Base-by-base conservation (phyloP, 2,113 vertebrate genomes). In the Laticauda colubrina region DNA sequence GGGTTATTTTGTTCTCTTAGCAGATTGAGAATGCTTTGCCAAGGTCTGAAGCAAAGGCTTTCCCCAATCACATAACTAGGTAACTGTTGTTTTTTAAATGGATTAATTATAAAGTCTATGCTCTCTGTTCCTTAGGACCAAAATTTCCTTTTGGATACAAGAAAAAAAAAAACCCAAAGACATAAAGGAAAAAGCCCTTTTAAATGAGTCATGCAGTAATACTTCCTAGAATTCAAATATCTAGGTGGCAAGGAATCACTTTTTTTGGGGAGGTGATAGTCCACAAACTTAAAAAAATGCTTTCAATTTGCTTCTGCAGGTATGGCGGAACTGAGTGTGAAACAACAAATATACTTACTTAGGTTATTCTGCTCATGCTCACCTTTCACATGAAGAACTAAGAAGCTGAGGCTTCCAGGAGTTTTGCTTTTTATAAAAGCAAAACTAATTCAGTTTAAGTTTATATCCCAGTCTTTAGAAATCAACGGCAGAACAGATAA, bases 351-450 rank as follows among this genome's bases (percentile, higher is more conserved):
- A 54, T 57, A 34, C 4, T 92, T 20, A 21, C 75, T 94, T 10
- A 3, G 54, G 26, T 43, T 3, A 2, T 34, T 85, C 57, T 69
- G 81, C 26, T 0, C 43, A 64, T 29, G 15, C 4, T 75, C 85
- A 24, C 10, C 51, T 11, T 55, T 43, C 5, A 34, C n/a, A 57
- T 39, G 56, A 29, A 86, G 59, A 53, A 54, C 93, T 92, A 43
- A 29, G 57, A 90, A 81, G 21, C 39, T 87, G 23, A 23, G 7
- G 18, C 69, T n/a, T 26, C 5, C 3, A 51, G 64, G 3, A 85
- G 3, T 93, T 61, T 91, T 92, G 86, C 0, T 43, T 18, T 89
- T 92, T 90, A 29, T 18, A 90, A 59, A 93, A 91, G 34, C 34
- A 39, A 39, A 39, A 39, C 34, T 39, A 15, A 45, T 85, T 45